Base-by-base conservation (phyloP, 2,888 invertebrate species). In the Dascillus cervinus region DNA sequence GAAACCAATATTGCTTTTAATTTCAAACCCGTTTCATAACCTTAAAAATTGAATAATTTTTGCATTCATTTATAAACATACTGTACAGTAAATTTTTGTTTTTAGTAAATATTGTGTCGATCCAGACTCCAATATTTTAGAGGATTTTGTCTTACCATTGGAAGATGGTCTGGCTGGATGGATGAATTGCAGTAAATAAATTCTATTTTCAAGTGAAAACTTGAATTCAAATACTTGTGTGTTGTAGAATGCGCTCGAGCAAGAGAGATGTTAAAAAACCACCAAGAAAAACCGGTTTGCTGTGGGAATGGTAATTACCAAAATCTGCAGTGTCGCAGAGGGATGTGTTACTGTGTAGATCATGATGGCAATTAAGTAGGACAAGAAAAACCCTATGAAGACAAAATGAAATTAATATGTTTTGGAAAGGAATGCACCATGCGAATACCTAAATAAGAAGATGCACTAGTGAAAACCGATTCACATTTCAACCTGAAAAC, bases 291-390 rank as follows among this genome's bases (percentile, higher is more conserved):
- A 1, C 79, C 79, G 0, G 56, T 65, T 1, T 82, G 82, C 50
- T 73, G 73, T 44, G 48, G 53, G 4, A 77, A 78, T 53, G 82
- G 82, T 8, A 80, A 77, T 54, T 82, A 75, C 52, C 62, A 73
- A 28, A 47, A 51, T 3, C 63, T 75, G 26, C 80, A 81, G 50
- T 80, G 79, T 50, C 68, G 73, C 4, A 67, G 75, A 2, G 74
- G 75, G 0, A 43, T 60, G 14, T 81, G 79, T 47, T 71, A 72
- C 21, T 82, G 82, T 50, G 78, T 81, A 0, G 73, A 81, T 50
- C 39, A 52, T 0, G 66, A 78, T 46, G 81, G 80, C 0, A 57
- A 70, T 26, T 79, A 79, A 55, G 48, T 58, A 1, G 50, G 41
- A 41, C 45, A 32, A 27, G 58, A 62, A 50, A 51, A 54, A 12